Base-by-base conservation (phyloP, 2,113 vertebrate species). In the Pollimyrus isidori region DNA sequence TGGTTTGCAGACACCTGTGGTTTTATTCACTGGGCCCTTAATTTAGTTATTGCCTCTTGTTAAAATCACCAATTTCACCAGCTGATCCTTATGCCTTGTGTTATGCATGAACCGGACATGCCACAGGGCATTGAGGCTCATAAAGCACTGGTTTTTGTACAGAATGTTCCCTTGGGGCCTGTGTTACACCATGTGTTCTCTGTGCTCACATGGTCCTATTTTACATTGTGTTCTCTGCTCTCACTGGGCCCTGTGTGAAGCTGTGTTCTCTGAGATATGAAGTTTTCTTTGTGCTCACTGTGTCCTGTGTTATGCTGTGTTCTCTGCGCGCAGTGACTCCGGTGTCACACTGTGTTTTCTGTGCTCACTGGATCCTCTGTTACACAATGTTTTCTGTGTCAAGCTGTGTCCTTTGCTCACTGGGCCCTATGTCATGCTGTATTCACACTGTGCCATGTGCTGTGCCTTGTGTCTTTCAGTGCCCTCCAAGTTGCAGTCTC, bases 401-500 rank as follows among this genome's bases (percentile, higher is more conserved):
- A 13, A 50, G 10, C 49, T 13, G 11, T 50, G 11, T 50, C 49
- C 49, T 50, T 50, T 50, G 58, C 23, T 26, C 58, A 65, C 58
- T n/a, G 62, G n/a, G n/a, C 62, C 62, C n/a, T 30, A 10, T 69
- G 26, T 69, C 10, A 69, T 1, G 10, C n/a, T 65, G n/a, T 26
- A 10, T 26, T 26, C n/a, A n/a, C 62, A 4, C 15, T 48, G 23
- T 46, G 19, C 45, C 39, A 21, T 84, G 82, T 84, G 76, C 76
- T 82, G 39, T 82, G 35, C 76, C 42, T 53, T 91, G 73, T 91
- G 6, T 93, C 90, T 92, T 35, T 1, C 90, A 99, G 98, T 98
- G 91, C 94, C 98, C 1, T 94, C 98, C 91, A 97, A 97, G 92
- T 95, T 99, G 92, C 95, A 95, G 93, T 96, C 97, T 0, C 97